These are phyloP conservation scores for Limanda limanda DNA, from an alignment of 2,113 vertebrate genomes.

Conservation along the genomic window DNA sequence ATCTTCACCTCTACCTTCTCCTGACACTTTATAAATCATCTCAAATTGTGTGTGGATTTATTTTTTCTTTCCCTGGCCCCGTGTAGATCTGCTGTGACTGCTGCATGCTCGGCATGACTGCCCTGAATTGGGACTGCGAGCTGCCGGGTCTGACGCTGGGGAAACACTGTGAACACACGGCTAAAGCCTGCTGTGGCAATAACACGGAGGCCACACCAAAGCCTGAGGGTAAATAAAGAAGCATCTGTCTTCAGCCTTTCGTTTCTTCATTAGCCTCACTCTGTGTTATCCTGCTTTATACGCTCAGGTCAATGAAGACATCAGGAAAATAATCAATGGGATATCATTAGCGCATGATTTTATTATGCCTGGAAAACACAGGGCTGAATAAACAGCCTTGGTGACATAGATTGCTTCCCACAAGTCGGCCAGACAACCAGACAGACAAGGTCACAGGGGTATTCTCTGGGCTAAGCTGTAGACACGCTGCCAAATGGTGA, in stretches of 20 bases:
- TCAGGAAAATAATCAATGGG: slow-evolving; percentile 2
- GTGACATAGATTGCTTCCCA: slow-evolving; percentile 18
- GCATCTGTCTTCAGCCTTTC: not conserved
- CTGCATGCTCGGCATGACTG: slow-evolving; percentile 87
- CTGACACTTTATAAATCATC: not conserved
- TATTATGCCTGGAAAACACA: not conserved
- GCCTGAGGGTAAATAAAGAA: slow-evolving; percentile 45
- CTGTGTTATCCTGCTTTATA: slow-evolving; percentile 13
- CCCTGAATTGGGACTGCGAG: slow-evolving; percentile 83
- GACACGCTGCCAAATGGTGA: slow-evolving; percentile 54
- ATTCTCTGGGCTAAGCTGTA: slow-evolving; percentile 21
- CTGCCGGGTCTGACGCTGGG: slow-evolving; percentile 78
- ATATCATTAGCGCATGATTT: slow-evolving; percentile 7
- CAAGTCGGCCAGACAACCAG: slow-evolving; percentile 12
- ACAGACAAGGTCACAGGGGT: slow-evolving; percentile 12
- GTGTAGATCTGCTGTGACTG: slow-evolving; percentile 91
- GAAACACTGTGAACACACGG: slow-evolving; percentile 85
- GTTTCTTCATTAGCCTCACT: not conserved
- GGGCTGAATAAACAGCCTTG: slow-evolving; percentile 9
- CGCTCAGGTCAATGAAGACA: not conserved
- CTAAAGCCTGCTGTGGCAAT: slow-evolving; percentile 84
- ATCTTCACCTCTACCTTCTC: not conserved
- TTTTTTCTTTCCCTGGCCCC: not conserved
- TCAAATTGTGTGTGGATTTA: not conserved
- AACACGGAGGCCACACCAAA: not conserved